phyloP scores from a whole-genome alignment of 2,113 vertebrate species.

The Sapayoa aenigma region DNA sequence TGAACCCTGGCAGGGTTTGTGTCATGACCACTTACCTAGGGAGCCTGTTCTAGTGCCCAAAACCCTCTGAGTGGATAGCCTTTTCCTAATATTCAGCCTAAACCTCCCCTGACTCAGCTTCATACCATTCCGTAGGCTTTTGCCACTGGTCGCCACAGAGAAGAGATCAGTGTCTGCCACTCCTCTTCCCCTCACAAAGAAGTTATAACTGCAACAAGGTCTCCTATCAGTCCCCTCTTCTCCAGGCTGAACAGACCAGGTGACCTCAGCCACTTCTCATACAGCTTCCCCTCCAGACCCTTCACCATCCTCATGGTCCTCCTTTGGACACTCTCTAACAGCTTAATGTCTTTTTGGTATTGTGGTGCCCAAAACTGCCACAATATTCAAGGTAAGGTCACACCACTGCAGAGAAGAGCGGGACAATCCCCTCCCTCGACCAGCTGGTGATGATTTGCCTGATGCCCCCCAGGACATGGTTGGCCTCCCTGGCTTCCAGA shows the following conservation, averaged over 20 bases:
- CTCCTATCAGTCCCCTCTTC: no score
- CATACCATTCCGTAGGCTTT: fast-evolving
- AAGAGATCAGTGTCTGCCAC: background rate
- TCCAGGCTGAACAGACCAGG: background rate
- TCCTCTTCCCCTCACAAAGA: background rate
- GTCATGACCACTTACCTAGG: background rate
- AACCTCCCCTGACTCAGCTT: background rate
- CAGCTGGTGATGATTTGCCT: fast-evolving
- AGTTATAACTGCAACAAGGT: background rate
- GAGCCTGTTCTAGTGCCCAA: background rate
- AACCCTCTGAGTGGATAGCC: background rate
- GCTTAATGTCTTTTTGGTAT: background rate
- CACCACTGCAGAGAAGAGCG: fast-evolving
- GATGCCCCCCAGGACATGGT: fast-evolving
- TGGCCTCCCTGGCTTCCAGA: background rate
- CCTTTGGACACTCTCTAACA: background rate
- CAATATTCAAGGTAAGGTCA: fast-evolving
- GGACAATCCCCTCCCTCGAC: background rate
- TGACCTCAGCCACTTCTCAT: background rate
- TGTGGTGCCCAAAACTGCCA: background rate
- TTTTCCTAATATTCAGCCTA: background rate
- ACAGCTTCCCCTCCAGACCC: background rate
- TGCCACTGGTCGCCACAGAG: background rate
- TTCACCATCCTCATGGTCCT: background rate
- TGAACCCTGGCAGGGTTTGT: background rate